A percentile compares a stretch with the other conserved stretches of the same genome.
phyloP scores from a whole-genome alignment of 2,113 vertebrate genomes.

The Lepisosteus oculatus region DNA sequence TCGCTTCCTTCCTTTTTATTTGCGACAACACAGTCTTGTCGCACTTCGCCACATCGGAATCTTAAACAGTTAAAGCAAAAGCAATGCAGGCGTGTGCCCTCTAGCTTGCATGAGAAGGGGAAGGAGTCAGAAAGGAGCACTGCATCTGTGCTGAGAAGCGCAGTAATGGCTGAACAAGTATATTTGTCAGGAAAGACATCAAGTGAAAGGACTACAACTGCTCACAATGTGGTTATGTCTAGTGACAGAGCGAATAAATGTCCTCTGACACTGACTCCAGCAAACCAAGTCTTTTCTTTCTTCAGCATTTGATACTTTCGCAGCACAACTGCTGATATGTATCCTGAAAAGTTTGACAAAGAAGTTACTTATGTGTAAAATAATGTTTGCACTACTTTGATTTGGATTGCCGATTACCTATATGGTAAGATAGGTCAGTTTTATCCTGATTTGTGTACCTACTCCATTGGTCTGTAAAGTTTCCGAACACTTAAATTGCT shows the following conservation, averaged over 20 bases:
- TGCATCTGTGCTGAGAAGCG: not conserved
- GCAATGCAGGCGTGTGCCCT: not conserved
- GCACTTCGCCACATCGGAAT: not conserved
- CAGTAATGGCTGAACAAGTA: not conserved
- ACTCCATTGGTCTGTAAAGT: too few relatives aligned
- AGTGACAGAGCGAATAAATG: slow-evolving; percentile 40
- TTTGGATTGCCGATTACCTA: too few relatives aligned
- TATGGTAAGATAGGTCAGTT: too few relatives aligned
- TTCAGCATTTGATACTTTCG: too few relatives aligned
- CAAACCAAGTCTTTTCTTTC: slow-evolving; percentile 29
- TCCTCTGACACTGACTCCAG: slow-evolving; percentile 18
- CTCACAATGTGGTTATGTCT: not conserved
- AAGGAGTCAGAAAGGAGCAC: not conserved
- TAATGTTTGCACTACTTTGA: too few relatives aligned
- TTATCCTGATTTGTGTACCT: too few relatives aligned
- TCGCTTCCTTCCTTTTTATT: not conserved
- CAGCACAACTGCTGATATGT: not conserved
- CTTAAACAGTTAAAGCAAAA: not conserved
- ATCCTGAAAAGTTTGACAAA: not conserved
- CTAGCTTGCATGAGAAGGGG: not conserved
- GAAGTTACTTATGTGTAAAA: too few relatives aligned
- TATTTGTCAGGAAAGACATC: not conserved
- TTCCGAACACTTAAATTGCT: too few relatives aligned
- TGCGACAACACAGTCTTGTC: too few relatives aligned
- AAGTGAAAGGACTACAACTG: not conserved